phyloP scores from a whole-genome alignment of 1,140 invertebrate species.

The Eubasilissa regina region DNA sequence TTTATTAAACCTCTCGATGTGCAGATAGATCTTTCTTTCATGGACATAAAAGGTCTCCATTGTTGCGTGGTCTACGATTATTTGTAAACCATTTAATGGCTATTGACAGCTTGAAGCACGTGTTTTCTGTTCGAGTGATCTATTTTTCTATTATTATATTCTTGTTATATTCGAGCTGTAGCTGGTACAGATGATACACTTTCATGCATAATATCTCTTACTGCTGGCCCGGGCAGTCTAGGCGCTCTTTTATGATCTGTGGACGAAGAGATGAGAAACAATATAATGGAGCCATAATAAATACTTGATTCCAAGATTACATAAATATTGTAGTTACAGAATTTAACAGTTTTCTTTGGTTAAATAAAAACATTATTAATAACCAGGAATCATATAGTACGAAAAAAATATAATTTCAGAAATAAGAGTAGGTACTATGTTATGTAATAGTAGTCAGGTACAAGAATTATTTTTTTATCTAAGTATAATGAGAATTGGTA shows the following conservation, averaged over 20 bases:
- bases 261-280: constrained; percentile 6
- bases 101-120: constrained; percentile 58
- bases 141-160: constrained; percentile 43
- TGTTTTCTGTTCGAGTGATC: constrained; percentile 49
- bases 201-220: constrained; percentile 53
- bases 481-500: no score
- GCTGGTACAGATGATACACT: constrained; percentile 33
- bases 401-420: no score
- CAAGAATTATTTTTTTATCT: no score
- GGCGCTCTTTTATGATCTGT: constrained; percentile 21
- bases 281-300: not conserved
- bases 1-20: constrained; percentile 30
- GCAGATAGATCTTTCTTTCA: constrained; percentile 33
- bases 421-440: no score
- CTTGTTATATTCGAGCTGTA: constrained; percentile 27
- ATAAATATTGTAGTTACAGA: no score
- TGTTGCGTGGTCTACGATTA: constrained; percentile 58
- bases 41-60: constrained; percentile 46
- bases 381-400: no score
- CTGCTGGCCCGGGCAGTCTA: not conserved
- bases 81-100: constrained; percentile 60
- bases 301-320: no score
- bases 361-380: no score
- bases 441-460: no score
- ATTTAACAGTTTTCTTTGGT: no score